Evolutionary conservation across 1,140 invertebrate species (phyloP), one percentile per base, ranked within the genome.

Genomic region (Gonatopus flavifemur): DNA sequence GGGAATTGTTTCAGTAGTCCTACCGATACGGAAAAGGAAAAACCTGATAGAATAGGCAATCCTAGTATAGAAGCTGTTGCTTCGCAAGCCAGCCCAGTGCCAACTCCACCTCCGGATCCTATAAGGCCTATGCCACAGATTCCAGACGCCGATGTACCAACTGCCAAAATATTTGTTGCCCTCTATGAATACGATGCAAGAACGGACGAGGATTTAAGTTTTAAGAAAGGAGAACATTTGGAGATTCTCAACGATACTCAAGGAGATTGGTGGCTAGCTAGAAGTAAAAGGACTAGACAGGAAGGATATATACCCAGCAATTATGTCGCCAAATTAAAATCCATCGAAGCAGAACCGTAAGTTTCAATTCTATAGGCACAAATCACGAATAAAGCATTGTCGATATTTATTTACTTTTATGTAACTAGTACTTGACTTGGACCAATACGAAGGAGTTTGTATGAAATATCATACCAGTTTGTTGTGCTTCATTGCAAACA

Each of bases 321-420:
- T 81, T 99, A 98, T 86, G 96, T 99, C 54, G 97, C 97, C 59
- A 96, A 96, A 79, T 80, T 98, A 66, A 96, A 98, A 80, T 98
- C 95, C 53, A 97, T 99, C 69, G 96, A 99, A 83, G 96, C 97
- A 61, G 96, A 99, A 86, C 94, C 96, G 94, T 99, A 87, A 96
- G 93, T 87, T 55, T 12, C 1, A 13, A 8, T 33, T 40, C 30
- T 31, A 32, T 32, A n/a, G n/a, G n/a, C n/a, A n/a, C n/a, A n/a
- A n/a, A n/a, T n/a, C n/a, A n/a, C n/a, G n/a, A n/a, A n/a, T n/a
- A n/a, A n/a, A n/a, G n/a, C n/a, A n/a, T n/a, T n/a, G n/a, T n/a
- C n/a, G n/a, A n/a, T n/a, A n/a, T n/a, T n/a, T n/a, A n/a, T n/a
- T n/a, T n/a, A n/a, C n/a, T n/a, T n/a, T n/a, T n/a, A n/a, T n/a